Evolutionary conservation across 2,113 vertebrate genomes (phyloP).

Genomic region (Gadus chalcogrammus): DNA sequence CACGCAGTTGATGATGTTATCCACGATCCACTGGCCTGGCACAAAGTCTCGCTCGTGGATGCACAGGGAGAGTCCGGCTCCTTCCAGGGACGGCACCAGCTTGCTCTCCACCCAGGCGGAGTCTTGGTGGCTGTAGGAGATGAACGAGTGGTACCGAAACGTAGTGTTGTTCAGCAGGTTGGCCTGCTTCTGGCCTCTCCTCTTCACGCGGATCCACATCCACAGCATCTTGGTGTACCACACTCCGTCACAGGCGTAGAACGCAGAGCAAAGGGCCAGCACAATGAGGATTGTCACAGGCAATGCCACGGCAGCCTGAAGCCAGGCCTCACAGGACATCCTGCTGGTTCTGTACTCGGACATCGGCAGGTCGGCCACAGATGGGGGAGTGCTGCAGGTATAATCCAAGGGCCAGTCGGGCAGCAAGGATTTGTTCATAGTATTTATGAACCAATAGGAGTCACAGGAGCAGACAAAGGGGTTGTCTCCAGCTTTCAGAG

Average conservation of each 20-base stretch:
- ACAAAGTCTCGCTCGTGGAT: conserved; percentile 68
- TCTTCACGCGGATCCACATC: conserved; percentile 67
- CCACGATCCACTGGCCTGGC: conserved; percentile 67
- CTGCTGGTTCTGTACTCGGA: conserved; percentile 34
- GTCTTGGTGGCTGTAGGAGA: conserved; percentile 70
- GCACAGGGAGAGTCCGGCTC: conserved; percentile 52
- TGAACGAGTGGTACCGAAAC: conserved; percentile 61
- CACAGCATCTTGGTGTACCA: conserved; percentile 69
- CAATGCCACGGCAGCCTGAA: conserved; percentile 45
- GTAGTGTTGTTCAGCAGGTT: conserved; percentile 32
- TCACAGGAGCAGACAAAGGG: conserved; percentile 64
- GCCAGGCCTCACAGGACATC: conserved; percentile 47
- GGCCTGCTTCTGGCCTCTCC: conserved; percentile 38
- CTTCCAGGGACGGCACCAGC: conserved; percentile 56
- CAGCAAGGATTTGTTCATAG: conserved; percentile 56
- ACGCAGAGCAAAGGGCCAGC: conserved; percentile 28
- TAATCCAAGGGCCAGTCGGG: conserved; percentile 62
- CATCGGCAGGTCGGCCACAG: conserved; percentile 25
- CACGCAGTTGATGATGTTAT: conserved; percentile 69
- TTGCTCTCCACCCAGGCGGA: conserved; percentile 53
- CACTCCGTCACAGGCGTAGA: conserved; percentile 54
- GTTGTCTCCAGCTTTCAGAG: conserved; percentile 53
- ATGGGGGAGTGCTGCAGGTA: conserved; percentile 42
- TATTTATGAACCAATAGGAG: conserved; percentile 57
- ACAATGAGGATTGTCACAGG: conserved; percentile 16